Conservation (phyloP, 2,888 invertebrate genomes). For the Liopterus haemorrhoidalis region DNA sequence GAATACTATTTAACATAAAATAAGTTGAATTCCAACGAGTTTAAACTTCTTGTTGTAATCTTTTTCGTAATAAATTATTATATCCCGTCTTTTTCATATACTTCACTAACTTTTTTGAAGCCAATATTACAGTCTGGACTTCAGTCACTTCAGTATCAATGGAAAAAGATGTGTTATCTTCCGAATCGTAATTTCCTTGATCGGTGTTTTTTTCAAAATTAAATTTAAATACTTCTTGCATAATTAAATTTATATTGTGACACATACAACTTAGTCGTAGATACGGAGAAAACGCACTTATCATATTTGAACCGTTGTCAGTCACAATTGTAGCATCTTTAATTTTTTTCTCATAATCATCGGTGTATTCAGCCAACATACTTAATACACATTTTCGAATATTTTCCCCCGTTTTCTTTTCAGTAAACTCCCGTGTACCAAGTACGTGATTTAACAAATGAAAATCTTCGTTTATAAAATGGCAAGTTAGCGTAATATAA, state of each 20-base stretch:
- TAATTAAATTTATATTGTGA: constrained; percentile 1
- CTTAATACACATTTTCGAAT: too few species aligned
- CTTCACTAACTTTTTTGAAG: not conserved
- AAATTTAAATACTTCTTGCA: not conserved
- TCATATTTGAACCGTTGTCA: not conserved
- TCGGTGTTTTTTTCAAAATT: not conserved
- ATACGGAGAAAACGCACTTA: not conserved
- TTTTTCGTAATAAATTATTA: not conserved
- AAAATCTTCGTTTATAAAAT: not conserved
- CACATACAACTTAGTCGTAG: not conserved
- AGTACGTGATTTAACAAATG: not conserved
- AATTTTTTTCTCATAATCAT: not conserved
- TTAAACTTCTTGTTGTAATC: not conserved
- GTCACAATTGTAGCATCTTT: constrained; percentile 1
- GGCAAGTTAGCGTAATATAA: not conserved
- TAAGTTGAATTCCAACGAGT: constrained; percentile 1
- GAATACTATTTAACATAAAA: not conserved
- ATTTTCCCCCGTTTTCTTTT: not conserved
- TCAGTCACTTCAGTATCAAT: too few species aligned
- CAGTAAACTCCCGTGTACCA: not conserved
- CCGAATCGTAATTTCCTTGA: not conserved
- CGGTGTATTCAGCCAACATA: not conserved
- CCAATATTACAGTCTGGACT: too few species aligned
- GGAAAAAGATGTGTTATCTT: too few species aligned
- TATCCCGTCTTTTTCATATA: not conserved